Evolutionary conservation across 2,888 invertebrate species (phyloP), one percentile per base, ranked within the genome.

Genomic region (Ceramica pisi): DNA sequence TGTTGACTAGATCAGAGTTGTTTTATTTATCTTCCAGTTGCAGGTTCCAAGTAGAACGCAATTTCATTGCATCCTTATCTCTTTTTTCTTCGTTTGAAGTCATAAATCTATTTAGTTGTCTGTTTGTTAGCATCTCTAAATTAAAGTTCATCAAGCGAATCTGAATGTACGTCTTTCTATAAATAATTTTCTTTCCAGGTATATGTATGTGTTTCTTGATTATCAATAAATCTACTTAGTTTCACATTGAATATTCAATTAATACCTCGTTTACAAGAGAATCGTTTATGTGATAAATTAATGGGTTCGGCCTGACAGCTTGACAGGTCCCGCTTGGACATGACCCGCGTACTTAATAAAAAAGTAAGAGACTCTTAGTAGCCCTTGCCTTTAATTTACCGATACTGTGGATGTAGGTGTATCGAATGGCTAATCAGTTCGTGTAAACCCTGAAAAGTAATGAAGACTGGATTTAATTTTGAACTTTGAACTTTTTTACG

Each of bases 11-110:
- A 38, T n/a, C 7, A 48, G 41, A n/a, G 26, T 21, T 51, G 55
- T 60, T 55, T 21, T 51, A 48, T 60, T 55, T 23, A 23, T n/a
- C 7, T 16, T 67, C n/a, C 60, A 51, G 73, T 23, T 31, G 6
- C 6, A 31, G 31, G 12, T 16, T 67, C n/a, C 60, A 56, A 73
- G 26, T 73, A n/a, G 44, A 63, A 50, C 50, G 48, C 10, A 35
- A 62, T 67, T 79, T 80, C 50, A 74, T 35, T 44, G 53, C 48
- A 31, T 26, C 77, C 59, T 80, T 67, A 59, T 26, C 59, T 38
- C 38, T 74, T 60, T 79, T 71, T 66, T 51, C 62, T 60, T 38
- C 26, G 12, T 61, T 21, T 61, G 19, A 10, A 23, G 51, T 44
- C 50, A 67, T 74, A 59, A 50, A 63, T 67, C 53, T 61, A 38